phyloP scores from a whole-genome alignment of 92 coral and sea anemone genomes.

The Epizoanthus fatuus region DNA sequence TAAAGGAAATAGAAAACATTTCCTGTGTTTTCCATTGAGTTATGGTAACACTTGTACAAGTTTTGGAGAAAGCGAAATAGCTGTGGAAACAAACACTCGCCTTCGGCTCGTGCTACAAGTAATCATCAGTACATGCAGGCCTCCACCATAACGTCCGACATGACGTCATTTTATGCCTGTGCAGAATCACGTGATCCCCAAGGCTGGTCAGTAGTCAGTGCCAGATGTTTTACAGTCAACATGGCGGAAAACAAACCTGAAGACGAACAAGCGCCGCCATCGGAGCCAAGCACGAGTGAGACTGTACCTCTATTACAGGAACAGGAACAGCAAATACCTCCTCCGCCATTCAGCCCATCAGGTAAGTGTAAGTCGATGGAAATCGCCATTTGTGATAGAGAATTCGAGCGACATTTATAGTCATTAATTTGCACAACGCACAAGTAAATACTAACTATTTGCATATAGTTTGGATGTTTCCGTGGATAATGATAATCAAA shows the following conservation, averaged over 20 bases:
- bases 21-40: no score
- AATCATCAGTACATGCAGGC: no score
- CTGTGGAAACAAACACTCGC: no score
- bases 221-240: slow-evolving; percentile 26
- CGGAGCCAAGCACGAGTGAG: slow-evolving; percentile 84
- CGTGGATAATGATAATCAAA: no score
- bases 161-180: neutral
- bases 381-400: neutral
- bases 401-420: neutral
- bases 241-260: slow-evolving; percentile 81
- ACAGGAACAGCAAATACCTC: slow-evolving; percentile 73
- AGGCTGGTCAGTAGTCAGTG: neutral
- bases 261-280: slow-evolving; percentile 42
- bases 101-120: no score
- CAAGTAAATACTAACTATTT: no score
- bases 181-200: slow-evolving; percentile 56
- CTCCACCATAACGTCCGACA: no score
- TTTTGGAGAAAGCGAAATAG: no score
- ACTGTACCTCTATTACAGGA: slow-evolving; percentile 92
- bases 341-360: slow-evolving; percentile 78
- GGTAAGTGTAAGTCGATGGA: slow-evolving; percentile 47
- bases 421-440: neutral
- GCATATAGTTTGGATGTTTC: no score
- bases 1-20: no score
- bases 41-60: no score